Percentiles rank a stretch among this genome's conserved stretches.
Conservation (phyloP, 35 echinoderm and acorn worm genomes). For the Lytechinus variegatus region DNA sequence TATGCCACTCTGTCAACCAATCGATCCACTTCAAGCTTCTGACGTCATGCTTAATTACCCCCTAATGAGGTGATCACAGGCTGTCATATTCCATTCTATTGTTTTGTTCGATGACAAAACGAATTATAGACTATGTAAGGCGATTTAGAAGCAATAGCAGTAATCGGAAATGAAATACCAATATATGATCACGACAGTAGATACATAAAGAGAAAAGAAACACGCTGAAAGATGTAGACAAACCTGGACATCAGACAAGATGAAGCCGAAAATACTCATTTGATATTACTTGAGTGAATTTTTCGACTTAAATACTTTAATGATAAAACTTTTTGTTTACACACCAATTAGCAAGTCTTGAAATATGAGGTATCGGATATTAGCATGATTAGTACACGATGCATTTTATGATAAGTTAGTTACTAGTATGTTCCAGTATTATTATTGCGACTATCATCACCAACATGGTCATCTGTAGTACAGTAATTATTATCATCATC, state of each 20-base stretch:
- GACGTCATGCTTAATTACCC: constrained; percentile 1
- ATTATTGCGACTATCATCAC: too few relatives aligned
- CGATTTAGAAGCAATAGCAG: not conserved
- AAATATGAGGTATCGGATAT: too few relatives aligned
- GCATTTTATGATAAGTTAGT: too few relatives aligned
- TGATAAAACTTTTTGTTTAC: too few relatives aligned
- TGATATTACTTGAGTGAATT: not conserved
- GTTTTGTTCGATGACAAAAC: not conserved
- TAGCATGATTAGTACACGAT: too few relatives aligned
- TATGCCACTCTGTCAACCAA: not conserved
- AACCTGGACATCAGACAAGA: not conserved
- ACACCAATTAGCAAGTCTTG: too few relatives aligned
- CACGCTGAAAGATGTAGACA: not conserved
- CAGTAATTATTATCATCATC: too few relatives aligned
- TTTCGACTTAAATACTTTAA: not conserved
- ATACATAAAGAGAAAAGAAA: not conserved
- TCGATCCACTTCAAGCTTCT: not conserved
- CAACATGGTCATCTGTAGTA: too few relatives aligned
- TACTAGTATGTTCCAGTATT: too few relatives aligned
- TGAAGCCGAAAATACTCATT: not conserved
- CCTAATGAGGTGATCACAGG: not conserved
- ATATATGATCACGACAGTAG: not conserved
- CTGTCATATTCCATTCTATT: not conserved
- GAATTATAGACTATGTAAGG: not conserved
- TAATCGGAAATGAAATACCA: not conserved